Conservation (phyloP, 2,113 vertebrate species). For the Argyrosomus japonicus region DNA sequence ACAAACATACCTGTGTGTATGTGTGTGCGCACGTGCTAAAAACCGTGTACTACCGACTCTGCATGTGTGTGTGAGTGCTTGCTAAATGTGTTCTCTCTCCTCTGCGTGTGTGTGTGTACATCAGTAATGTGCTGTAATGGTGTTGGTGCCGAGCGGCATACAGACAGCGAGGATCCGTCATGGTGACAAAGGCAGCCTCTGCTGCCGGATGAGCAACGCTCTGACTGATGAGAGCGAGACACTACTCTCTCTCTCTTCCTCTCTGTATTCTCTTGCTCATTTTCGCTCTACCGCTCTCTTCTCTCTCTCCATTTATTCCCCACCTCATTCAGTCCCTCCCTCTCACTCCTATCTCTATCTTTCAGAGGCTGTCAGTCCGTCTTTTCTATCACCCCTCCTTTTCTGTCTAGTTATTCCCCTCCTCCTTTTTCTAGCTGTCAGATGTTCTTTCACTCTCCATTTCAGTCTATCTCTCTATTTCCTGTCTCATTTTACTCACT, state of each 20-base stretch:
- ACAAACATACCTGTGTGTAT: constrained; percentile 4
- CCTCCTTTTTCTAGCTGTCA: constrained; percentile 41
- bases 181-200: constrained; percentile 75
- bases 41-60: neutral
- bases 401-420: constrained; percentile 52
- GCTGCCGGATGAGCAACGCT: constrained; percentile 77
- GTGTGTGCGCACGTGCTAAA: constrained; percentile 32
- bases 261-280: constrained; percentile 52
- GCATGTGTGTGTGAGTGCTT: constrained; percentile 13
- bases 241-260: constrained; percentile 45
- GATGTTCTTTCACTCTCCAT: constrained; percentile 52
- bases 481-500: constrained; percentile 52
- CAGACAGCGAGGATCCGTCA: constrained; percentile 75
- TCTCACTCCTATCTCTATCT: constrained; percentile 55
- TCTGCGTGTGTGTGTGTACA: constrained; percentile 34
- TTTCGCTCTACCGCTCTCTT: constrained; percentile 52
- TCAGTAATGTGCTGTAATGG: constrained; percentile 68
- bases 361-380: constrained; percentile 50
- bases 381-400: constrained; percentile 30
- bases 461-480: constrained; percentile 56
- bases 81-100: constrained; percentile 37
- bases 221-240: constrained; percentile 81
- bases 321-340: constrained; percentile 60
- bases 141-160: constrained; percentile 57
- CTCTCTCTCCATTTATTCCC: constrained; percentile 63